These are phyloP conservation scores for Echiichthys vipera DNA, from an alignment of 2,797 vertebrate genomes.

Conservation along the genomic window DNA sequence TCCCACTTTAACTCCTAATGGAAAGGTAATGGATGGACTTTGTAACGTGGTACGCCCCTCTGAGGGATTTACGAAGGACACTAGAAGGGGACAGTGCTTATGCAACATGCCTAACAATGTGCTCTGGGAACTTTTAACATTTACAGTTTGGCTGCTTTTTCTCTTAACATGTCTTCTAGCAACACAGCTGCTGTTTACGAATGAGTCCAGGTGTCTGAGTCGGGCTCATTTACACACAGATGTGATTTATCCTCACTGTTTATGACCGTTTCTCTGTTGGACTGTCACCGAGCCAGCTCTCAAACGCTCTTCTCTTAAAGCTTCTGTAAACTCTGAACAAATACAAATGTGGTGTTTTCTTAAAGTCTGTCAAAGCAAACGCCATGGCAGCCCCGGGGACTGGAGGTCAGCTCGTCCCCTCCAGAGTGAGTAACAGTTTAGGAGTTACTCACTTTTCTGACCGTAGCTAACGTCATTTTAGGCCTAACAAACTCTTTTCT, in stretches of 20 bases:
- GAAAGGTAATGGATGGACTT: conserved; percentile 33
- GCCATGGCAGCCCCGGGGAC: background rate
- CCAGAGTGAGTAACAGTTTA: background rate
- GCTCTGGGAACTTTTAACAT: background rate
- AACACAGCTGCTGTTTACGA: conserved; percentile 29
- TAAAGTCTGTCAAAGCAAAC: conserved; percentile 27
- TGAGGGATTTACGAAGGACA: conserved; percentile 35
- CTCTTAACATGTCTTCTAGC: background rate
- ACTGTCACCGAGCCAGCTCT: conserved; percentile 29
- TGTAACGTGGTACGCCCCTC: conserved; percentile 18
- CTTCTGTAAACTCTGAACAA: conserved; percentile 15
- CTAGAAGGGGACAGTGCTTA: background rate
- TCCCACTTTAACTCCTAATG: conserved; percentile 31
- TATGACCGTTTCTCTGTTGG: conserved; percentile 33
- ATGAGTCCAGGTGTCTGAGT: conserved; percentile 25
- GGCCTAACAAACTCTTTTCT: too few relatives aligned
- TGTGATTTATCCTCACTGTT: conserved; percentile 46
- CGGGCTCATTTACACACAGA: conserved; percentile 49
- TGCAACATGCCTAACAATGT: background rate
- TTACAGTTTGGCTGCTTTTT: conserved; percentile 8
- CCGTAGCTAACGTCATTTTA: too few relatives aligned
- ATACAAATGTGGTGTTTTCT: conserved; percentile 40
- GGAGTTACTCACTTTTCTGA: too few relatives aligned
- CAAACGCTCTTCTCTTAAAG: conserved; percentile 8
- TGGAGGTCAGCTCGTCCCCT: conserved; percentile 13